Evolutionary conservation across 2,113 vertebrate species (phyloP).

Genomic region (Podarcis muralis): DNA sequence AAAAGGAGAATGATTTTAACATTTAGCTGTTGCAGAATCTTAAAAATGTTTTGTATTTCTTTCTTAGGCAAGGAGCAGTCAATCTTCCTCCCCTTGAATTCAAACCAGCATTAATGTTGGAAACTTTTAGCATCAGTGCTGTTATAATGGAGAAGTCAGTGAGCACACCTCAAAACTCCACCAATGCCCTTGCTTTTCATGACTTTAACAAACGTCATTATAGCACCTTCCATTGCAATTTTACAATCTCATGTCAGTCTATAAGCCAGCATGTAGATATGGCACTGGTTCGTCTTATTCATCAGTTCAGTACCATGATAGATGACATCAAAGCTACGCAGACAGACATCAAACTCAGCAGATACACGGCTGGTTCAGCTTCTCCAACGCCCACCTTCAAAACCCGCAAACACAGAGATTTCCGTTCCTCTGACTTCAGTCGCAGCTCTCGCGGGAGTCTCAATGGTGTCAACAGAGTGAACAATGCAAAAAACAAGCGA

Average conservation of each 20-base stretch:
- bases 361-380: constrained; percentile 95
- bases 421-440: constrained; percentile 95
- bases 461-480: constrained; percentile 86
- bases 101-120: constrained; percentile 95
- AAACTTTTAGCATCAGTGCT: constrained; percentile 95
- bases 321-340: constrained; percentile 98
- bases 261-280: constrained; percentile 98
- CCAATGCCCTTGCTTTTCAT: constrained; percentile 90
- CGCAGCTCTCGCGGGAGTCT: constrained; percentile 94
- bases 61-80: constrained; percentile 87
- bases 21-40: not conserved
- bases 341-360: constrained; percentile 97
- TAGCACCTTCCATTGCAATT: constrained; percentile 96
- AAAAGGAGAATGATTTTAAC: constrained; percentile 13
- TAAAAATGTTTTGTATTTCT: not conserved
- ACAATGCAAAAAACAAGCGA: constrained; percentile 87
- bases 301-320: constrained; percentile 99
- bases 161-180: constrained; percentile 83
- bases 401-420: constrained; percentile 89
- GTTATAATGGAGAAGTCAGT: constrained; percentile 95
- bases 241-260: constrained; percentile 95
- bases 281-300: constrained; percentile 96
- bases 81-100: constrained; percentile 93
- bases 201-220: constrained; percentile 94
- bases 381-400: constrained; percentile 97